A percentile compares a stretch with the other conserved stretches of the same genome.
These are phyloP conservation scores for Acrobasis repandana DNA, from an alignment of 2,888 invertebrate species.

Conservation along the genomic window DNA sequence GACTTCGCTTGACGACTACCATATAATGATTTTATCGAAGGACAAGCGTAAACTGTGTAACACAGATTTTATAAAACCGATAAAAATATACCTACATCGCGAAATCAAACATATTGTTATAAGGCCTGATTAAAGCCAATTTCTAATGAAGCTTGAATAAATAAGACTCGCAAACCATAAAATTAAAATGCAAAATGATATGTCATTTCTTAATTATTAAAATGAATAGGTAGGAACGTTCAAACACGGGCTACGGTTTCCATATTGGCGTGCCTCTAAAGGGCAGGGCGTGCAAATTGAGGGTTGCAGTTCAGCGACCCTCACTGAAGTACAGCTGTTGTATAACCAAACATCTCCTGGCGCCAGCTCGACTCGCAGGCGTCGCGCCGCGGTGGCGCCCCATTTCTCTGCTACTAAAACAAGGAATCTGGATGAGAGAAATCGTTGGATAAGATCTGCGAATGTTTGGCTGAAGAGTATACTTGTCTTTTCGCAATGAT, in stretches of 20 bases:
- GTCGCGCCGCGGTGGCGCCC: constrained; percentile 8
- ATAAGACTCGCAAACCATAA: too few species aligned
- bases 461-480: background rate
- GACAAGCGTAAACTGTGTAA: too few species aligned
- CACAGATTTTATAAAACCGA: too few species aligned
- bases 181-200: too few species aligned
- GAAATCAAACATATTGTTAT: too few species aligned
- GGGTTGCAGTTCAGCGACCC: constrained; percentile 21
- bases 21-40: too few species aligned
- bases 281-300: constrained; percentile 34
- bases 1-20: too few species aligned
- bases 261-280: constrained; percentile 18
- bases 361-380: constrained; percentile 33
- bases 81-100: too few species aligned
- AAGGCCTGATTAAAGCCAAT: too few species aligned
- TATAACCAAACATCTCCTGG: constrained; percentile 30
- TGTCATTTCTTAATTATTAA: background rate
- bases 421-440: background rate
- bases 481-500: too few species aligned
- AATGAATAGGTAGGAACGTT: background rate
- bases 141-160: too few species aligned
- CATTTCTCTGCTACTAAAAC: constrained; percentile 2
- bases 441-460: background rate
- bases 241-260: background rate
- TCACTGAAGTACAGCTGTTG: constrained; percentile 23